Base-by-base conservation (phyloP, 2,113 vertebrate genomes). In the Anarrhichthys ocellatus region DNA sequence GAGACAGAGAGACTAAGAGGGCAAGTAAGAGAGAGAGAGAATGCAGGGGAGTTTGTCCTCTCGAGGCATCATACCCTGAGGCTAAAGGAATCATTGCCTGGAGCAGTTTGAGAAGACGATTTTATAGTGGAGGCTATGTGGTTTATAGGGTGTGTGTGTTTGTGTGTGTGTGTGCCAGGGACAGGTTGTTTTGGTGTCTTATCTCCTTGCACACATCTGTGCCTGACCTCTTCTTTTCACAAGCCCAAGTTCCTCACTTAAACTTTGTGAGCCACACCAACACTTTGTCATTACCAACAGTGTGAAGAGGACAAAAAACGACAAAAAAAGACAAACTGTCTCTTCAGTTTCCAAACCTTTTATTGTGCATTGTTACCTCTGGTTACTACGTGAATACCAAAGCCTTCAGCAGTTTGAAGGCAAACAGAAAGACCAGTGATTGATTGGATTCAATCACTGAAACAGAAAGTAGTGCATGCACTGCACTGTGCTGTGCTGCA, bases 11-110 rank as follows among this genome's bases (percentile, higher is more conserved):
- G 4, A 70, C 59, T 13, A 32, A 48, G 65, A 70, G 56, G 42
- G 64, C 36, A 69, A 80, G 66, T 8, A 22, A 56, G 70, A 76
- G 59, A 72, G 24, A 72, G 24, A 80, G 38, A 71, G 61, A 56
- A 29, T 70, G 17, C 72, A 62, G 76, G n/a, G 73, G 59, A 71
- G 71, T 73, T 81, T 80, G 52, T 80, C 64, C 81, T 89, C 81
- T 69, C 50, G 63, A 81, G 87, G 72, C 73, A 18, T 15, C 48
- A 63, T 84, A 81, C 76, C 89, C 84, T 29, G 62, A 73, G 84
- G 91, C 84, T 75, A 88, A 64, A 84, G 29, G 78, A 88, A 84
- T 87, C 76, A 71, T 38, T 40, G 88, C 85, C 87, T 75, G 84
- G 14, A 85, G 86, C 88, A 75, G 62, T 88, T 77, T 89, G 34